Evolutionary conservation across 2,888 invertebrate species (phyloP).

Genomic region (Acronicta psi): DNA sequence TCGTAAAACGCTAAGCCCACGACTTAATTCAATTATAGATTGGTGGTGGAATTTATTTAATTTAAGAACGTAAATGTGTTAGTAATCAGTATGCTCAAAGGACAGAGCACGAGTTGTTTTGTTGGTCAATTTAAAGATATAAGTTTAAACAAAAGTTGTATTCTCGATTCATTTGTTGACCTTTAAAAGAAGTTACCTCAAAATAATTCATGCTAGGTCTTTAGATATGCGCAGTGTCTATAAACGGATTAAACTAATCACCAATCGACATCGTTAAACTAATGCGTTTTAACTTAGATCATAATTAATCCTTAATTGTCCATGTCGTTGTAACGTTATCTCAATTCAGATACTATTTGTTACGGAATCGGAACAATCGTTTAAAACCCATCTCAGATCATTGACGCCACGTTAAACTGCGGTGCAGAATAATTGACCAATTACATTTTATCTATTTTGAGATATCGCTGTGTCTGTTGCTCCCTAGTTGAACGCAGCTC

Average conservation of each 20-base stretch:
- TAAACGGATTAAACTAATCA: constrained; percentile 8
- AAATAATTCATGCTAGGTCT: too few species aligned
- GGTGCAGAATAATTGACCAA: constrained; percentile 47
- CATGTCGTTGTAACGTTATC: constrained; percentile 56
- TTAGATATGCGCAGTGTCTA: neutral
- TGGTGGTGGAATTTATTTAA: constrained; percentile 6
- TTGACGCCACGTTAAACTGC: constrained; percentile 37
- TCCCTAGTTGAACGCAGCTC: constrained; percentile 13
- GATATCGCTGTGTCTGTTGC: constrained; percentile 26
- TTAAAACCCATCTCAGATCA: constrained; percentile 51
- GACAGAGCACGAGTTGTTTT: neutral
- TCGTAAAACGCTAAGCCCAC: constrained; percentile 13
- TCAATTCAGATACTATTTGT: constrained; percentile 54
- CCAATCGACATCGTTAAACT: constrained; percentile 32
- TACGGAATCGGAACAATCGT: constrained; percentile 49
- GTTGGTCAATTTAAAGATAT: too few species aligned
- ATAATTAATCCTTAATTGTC: constrained; percentile 45
- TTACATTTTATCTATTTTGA: constrained; percentile 39
- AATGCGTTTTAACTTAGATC: constrained; percentile 38
- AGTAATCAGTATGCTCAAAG: neutral
- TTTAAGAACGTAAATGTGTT: too few species aligned
- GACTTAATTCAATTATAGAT: constrained; percentile 8
- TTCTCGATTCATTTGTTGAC: neutral
- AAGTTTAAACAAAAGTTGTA: too few species aligned
- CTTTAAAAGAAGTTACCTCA: too few species aligned